Percentiles rank a stretch among this genome's conserved stretches.
Conservation (phyloP, 2,888 invertebrate genomes). For the Brenthis hecate region DNA sequence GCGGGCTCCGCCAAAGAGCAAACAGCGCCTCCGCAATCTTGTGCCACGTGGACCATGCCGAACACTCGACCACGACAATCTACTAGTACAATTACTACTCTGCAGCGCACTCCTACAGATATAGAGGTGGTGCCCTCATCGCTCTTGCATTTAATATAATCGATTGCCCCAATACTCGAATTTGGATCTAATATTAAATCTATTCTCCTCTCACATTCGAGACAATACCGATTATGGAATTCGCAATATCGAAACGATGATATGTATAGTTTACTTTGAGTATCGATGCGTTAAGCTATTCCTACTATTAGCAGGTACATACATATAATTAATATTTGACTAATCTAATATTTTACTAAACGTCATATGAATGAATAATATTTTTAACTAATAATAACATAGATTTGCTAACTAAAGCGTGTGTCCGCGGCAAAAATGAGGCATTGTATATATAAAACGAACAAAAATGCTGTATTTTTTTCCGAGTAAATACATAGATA, state of each 20-base stretch:
- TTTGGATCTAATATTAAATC: slow-evolving; percentile 38
- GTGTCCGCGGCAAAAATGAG: no score
- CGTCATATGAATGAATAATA: no score
- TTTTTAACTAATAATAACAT: no score
- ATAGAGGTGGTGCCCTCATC: slow-evolving; percentile 21
- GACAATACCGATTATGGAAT: slow-evolving; percentile 40
- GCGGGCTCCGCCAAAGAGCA: slow-evolving; percentile 79
- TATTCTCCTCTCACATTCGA: slow-evolving; percentile 31
- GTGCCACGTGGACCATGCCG: slow-evolving; percentile 78
- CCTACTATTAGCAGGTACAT: slow-evolving; percentile 1
- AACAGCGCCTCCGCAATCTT: slow-evolving; percentile 81
- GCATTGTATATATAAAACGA: no score
- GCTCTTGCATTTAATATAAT: slow-evolving; percentile 36
- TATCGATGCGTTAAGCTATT: slow-evolving; percentile 13
- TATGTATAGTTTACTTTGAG: slow-evolving; percentile 27
- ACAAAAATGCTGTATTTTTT: no score
- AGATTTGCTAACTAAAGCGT: no score
- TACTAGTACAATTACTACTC: slow-evolving; percentile 68
- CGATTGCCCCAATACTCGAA: slow-evolving; percentile 36
- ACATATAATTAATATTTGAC: background rate
- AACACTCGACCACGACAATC: slow-evolving; percentile 75
- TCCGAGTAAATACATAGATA: no score
- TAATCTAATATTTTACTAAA: background rate
- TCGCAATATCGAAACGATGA: slow-evolving; percentile 35
- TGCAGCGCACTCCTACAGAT: slow-evolving; percentile 48